Evolutionary conservation across 2,797 vertebrate species (phyloP), one percentile per base, ranked within the genome.

Genomic region (Setipinna tenuifilis): DNA sequence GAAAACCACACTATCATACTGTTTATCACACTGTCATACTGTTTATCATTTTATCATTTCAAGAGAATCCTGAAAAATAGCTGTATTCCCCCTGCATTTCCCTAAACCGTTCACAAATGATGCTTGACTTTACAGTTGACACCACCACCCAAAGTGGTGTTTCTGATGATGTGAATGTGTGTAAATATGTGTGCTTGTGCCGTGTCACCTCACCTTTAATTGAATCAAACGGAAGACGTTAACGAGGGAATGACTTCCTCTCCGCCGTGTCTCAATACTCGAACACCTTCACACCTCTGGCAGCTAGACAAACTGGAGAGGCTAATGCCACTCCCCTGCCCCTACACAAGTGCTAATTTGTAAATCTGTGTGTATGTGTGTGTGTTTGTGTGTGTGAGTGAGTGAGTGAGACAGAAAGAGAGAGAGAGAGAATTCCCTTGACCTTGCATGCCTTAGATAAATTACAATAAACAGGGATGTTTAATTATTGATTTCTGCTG

Each of bases 211-310:
- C 68, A 75, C 83, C 84, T 68, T 83, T 92, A 92, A 95, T 95
- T 92, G 92, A 93, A 93, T 94, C 89, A 91, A 90, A 91, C 90
- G 89, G 88, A 92, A 91, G 83, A 85, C 87, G 88, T 84, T 90
- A 94, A 87, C 88, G 85, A 88, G 89, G 88, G 90, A 93, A 93
- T 90, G 90, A 90, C 89, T 93, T 91, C 89, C 89, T 89, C 83
- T 87, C 87, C 12, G 85, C 87, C 88, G 85, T 86, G 65, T 88
- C 87, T 87, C 92, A 92, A 92, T 92, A 90, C 91, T 92, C 90
- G 92, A 94, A 93, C 93, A 92, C 90, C 87, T 94, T 96, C 94
- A 94, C 96, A 95, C 93, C 91, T 94, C 91, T 84, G 85, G 89
- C 85, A 90, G 89, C 88, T 90, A 88, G 85, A 92, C 87, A 91